Percentiles rank a stretch among this genome's conserved stretches.
Evolutionary conservation across 1,140 invertebrate species (phyloP).

Genomic region (Venustaconcha ellipsiformis): DNA sequence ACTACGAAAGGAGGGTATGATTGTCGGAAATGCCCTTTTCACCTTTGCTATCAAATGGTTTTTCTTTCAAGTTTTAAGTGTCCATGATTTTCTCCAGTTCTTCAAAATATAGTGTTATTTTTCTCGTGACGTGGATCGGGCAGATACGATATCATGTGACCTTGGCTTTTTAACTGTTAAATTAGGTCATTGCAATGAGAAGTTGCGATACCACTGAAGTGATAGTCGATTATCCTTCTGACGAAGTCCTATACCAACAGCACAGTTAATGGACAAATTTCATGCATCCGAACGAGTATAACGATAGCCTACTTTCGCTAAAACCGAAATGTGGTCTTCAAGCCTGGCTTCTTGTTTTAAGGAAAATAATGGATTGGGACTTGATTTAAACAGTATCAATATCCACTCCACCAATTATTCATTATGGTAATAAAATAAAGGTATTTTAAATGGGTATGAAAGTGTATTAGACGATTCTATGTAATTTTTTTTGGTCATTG

Average conservation of each 20-base stretch:
- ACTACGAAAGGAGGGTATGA: conserved; percentile 47
- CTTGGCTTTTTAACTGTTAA: conserved; percentile 9
- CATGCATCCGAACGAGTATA: not conserved
- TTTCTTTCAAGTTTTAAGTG: conserved; percentile 33
- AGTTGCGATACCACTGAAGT: conserved; percentile 6
- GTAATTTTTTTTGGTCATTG: no score
- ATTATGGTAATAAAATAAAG: no score
- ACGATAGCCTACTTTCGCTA: not conserved
- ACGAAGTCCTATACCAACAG: not conserved
- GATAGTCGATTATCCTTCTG: not conserved
- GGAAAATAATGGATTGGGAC: no score
- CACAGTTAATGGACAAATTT: conserved; percentile 1
- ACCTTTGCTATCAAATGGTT: conserved; percentile 65
- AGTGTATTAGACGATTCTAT: no score
- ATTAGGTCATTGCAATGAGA: conserved; percentile 11
- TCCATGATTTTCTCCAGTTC: conserved; percentile 5
- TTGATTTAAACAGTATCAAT: no score
- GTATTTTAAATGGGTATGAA: no score
- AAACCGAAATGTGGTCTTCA: no score
- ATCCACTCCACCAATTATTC: no score
- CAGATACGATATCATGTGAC: not conserved
- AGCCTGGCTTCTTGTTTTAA: no score
- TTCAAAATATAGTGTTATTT: conserved; percentile 2
- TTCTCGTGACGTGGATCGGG: conserved; percentile 3
- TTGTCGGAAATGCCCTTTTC: conserved; percentile 66